These are phyloP conservation scores for Morone chrysops DNA, from an alignment of 2,113 vertebrate genomes.

Conservation along the genomic window DNA sequence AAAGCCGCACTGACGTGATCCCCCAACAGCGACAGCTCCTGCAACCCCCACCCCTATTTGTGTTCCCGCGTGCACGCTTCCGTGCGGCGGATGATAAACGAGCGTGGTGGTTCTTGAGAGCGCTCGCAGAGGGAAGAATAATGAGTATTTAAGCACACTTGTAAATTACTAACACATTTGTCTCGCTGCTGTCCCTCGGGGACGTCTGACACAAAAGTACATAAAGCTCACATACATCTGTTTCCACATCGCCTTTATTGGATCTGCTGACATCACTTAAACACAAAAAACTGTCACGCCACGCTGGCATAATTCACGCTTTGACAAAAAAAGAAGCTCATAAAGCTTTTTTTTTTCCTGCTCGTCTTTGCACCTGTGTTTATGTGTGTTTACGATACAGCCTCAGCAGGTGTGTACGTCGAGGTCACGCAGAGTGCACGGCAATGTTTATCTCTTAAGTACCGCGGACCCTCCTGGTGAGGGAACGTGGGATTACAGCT, in stretches of 20 bases:
- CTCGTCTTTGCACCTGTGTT: constrained; percentile 61
- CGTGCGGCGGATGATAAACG: constrained; percentile 75
- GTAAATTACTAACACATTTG: constrained; percentile 83
- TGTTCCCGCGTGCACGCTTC: constrained; percentile 49
- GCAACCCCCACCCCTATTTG: constrained; percentile 53
- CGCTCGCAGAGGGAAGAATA: constrained; percentile 77
- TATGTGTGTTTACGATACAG: constrained; percentile 31
- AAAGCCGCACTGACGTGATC: constrained; percentile 55
- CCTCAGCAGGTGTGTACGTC: constrained; percentile 72
- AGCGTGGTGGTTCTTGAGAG: constrained; percentile 70
- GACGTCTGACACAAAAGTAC: constrained; percentile 76
- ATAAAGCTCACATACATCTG: constrained; percentile 79
- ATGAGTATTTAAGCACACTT: constrained; percentile 83
- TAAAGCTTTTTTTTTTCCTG: no score
- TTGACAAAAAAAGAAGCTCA: constrained; percentile 64
- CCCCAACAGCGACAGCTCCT: constrained; percentile 35
- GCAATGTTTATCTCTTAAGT: constrained; percentile 74
- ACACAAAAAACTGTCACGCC: constrained; percentile 72
- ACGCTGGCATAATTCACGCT: constrained; percentile 63
- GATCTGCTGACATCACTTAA: constrained; percentile 78
- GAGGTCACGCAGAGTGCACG: constrained; percentile 75
- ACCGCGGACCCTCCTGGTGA: constrained; percentile 70
- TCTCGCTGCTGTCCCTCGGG: constrained; percentile 72
- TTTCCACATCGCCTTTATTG: constrained; percentile 69
- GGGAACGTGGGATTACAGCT: constrained; percentile 68